Evolutionary conservation across 2,888 invertebrate species (phyloP).

Genomic region (Ditula angustiorana): DNA sequence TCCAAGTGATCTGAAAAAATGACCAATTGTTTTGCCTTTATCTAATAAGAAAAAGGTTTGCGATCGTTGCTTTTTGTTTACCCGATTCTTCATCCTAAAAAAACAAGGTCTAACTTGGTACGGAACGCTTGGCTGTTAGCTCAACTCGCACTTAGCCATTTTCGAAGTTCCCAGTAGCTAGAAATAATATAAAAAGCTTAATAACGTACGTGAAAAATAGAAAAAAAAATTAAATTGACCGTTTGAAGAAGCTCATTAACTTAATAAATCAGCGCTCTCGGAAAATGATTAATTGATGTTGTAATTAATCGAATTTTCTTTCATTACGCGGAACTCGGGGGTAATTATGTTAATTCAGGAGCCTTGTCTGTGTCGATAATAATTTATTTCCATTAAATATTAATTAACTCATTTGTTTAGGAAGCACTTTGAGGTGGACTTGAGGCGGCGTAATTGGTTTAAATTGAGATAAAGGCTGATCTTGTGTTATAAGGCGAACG

Average conservation of each 20-base stretch:
- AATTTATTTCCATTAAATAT: constrained; percentile 18
- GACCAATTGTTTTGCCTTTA: too few species aligned
- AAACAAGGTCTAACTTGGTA: too few species aligned
- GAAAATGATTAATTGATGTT: constrained; percentile 25
- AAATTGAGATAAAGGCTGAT: background rate
- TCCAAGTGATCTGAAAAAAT: too few species aligned
- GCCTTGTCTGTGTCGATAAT: constrained; percentile 6
- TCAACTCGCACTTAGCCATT: too few species aligned
- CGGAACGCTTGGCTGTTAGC: too few species aligned
- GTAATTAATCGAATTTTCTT: constrained; percentile 31
- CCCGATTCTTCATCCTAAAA: too few species aligned
- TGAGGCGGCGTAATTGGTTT: background rate
- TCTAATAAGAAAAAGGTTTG: too few species aligned
- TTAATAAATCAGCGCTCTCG: background rate
- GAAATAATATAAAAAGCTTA: background rate
- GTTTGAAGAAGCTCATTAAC: background rate
- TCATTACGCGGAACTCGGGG: constrained; percentile 14
- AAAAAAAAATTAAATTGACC: background rate
- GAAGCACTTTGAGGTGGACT: background rate
- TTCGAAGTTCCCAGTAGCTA: too few species aligned
- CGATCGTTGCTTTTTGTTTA: too few species aligned
- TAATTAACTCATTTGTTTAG: constrained; percentile 21
- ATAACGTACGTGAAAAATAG: background rate
- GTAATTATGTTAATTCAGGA: constrained; percentile 21
- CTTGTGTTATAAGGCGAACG: background rate